A percentile compares a stretch with the other conserved stretches of the same genome.
Evolutionary conservation across 2,888 invertebrate genomes (phyloP).

Genomic region (Tholera decimalis): DNA sequence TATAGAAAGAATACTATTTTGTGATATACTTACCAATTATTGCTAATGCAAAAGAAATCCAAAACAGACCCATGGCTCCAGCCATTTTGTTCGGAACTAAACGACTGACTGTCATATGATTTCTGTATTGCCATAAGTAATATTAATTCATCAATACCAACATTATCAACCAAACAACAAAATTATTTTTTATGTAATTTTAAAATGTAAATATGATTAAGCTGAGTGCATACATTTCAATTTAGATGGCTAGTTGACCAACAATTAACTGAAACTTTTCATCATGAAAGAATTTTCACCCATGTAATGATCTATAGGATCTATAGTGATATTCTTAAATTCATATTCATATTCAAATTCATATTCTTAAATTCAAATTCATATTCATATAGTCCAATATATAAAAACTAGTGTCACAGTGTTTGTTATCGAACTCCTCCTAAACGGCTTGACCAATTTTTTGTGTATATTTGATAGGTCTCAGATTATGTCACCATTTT

Average conservation of each 20-base stretch:
- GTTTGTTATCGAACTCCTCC: too few relatives aligned
- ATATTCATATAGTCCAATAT: too few relatives aligned
- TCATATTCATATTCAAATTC: too few relatives aligned
- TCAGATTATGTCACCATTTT: too few relatives aligned
- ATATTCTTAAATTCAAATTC: too few relatives aligned
- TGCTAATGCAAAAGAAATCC: slow-evolving; percentile 80
- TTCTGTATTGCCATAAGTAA: slow-evolving; percentile 75
- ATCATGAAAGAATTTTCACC: too few relatives aligned
- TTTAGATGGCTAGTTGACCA: background rate
- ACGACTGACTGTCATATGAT: slow-evolving; percentile 88
- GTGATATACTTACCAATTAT: slow-evolving; percentile 81
- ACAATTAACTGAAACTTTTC: too few relatives aligned
- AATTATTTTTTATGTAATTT: background rate
- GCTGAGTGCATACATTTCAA: background rate
- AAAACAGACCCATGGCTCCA: slow-evolving; percentile 83
- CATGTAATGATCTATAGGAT: too few relatives aligned
- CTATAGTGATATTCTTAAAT: too few relatives aligned
- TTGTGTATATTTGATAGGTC: too few relatives aligned
- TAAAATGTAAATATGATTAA: background rate
- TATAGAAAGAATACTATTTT: background rate
- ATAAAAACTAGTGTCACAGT: too few relatives aligned
- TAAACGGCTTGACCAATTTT: too few relatives aligned
- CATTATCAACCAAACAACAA: slow-evolving; percentile 55
- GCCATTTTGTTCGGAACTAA: slow-evolving; percentile 83
- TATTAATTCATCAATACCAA: slow-evolving; percentile 56